A percentile compares a stretch with the other conserved stretches of the same genome.
phyloP scores from a whole-genome alignment of 2,888 invertebrate species.

The Eustalomyia histrio region DNA sequence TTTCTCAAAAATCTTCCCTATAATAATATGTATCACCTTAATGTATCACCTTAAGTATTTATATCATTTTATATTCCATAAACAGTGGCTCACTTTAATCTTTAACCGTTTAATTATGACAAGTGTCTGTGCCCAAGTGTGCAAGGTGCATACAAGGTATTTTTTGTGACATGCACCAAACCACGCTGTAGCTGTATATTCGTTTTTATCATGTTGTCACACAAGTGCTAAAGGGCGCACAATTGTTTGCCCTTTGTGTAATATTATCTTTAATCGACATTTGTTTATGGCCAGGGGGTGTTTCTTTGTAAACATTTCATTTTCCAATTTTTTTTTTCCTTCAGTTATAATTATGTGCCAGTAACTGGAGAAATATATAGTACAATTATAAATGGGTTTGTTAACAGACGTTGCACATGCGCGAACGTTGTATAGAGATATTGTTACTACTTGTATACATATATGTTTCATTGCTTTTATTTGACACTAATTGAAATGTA shows the following conservation, averaged over 20 bases:
- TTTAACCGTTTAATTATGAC: constrained; percentile 64
- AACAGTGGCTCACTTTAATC: constrained; percentile 51
- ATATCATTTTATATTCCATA: constrained; percentile 25
- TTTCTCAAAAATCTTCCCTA: background rate
- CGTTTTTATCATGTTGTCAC: constrained; percentile 17
- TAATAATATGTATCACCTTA: background rate
- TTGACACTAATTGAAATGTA: constrained; percentile 65
- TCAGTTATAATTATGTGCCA: constrained; percentile 60
- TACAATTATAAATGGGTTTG: constrained; percentile 35
- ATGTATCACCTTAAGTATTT: background rate
- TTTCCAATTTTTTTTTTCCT: constrained; percentile 15
- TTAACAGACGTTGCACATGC: constrained; percentile 60
- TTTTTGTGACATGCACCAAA: constrained; percentile 20
- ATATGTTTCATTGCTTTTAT: constrained; percentile 50
- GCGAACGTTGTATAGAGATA: constrained; percentile 15
- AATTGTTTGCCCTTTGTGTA: constrained; percentile 63
- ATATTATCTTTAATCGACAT: constrained; percentile 63
- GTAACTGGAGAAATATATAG: constrained; percentile 42
- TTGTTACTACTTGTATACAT: constrained; percentile 44
- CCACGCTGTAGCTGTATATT: background rate
- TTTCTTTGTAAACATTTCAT: constrained; percentile 49
- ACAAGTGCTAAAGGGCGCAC: constrained; percentile 61
- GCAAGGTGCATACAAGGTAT: constrained; percentile 58
- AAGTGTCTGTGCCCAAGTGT: constrained; percentile 51
- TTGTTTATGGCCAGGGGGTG: constrained; percentile 53